Conservation (phyloP, 1,140 invertebrate genomes). For the Caligus rogercresseyi region DNA sequence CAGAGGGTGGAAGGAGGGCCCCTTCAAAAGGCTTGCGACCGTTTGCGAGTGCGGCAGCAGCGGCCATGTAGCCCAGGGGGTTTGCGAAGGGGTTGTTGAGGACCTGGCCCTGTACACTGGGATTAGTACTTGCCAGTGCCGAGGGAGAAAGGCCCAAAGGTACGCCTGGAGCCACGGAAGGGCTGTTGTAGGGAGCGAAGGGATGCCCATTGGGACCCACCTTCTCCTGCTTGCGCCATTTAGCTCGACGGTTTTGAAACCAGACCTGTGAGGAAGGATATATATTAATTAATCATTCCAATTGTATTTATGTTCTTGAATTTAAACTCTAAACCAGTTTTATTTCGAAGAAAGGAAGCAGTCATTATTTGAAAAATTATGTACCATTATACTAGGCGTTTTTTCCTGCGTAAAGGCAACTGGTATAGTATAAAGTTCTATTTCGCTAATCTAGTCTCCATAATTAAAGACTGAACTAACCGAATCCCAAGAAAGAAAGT, state of each 20-base stretch:
- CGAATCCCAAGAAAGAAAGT: too few relatives aligned
- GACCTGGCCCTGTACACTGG: slow-evolving; percentile 17
- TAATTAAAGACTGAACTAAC: too few relatives aligned
- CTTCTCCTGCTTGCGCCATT: slow-evolving; percentile 76
- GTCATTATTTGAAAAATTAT: too few relatives aligned
- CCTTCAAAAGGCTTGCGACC: slow-evolving; percentile 21
- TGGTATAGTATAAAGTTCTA: too few relatives aligned
- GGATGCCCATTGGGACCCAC: slow-evolving; percentile 38
- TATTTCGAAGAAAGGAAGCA: too few relatives aligned
- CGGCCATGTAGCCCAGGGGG: slow-evolving; percentile 19
- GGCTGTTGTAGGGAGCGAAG: slow-evolving; percentile 19
- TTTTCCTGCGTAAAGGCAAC: too few relatives aligned
- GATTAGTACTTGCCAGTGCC: slow-evolving; percentile 13
- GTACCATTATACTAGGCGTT: too few relatives aligned
- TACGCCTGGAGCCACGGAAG: neutral
- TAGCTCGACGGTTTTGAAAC: slow-evolving; percentile 82
- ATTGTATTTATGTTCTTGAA: too few relatives aligned
- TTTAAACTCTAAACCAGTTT: too few relatives aligned
- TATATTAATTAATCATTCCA: too few relatives aligned
- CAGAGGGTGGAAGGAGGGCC: slow-evolving; percentile 21
- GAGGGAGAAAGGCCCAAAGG: slow-evolving; percentile 12
- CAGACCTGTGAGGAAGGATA: slow-evolving; percentile 51
- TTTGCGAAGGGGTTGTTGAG: slow-evolving; percentile 17
- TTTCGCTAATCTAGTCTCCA: too few relatives aligned
- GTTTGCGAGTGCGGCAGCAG: slow-evolving; percentile 20